Base-by-base conservation (phyloP, 2,888 invertebrate species). In the Cyclophora albipunctata region DNA sequence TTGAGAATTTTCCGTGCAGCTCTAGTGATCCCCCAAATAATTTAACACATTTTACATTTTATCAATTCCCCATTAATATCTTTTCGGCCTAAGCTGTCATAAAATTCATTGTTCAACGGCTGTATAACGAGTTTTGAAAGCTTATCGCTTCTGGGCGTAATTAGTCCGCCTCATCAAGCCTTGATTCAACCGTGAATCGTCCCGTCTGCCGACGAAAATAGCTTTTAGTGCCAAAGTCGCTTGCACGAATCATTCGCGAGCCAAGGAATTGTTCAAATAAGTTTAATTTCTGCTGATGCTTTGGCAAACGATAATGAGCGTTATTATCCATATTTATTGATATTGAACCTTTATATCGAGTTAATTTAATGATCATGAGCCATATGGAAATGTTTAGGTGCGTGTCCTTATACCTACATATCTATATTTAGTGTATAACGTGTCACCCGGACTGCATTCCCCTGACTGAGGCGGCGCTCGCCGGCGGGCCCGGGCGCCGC, bases 111-210 rank as follows among this genome's bases (percentile, higher is more conserved):
- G 33, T 43, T 34, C 43, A 43, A 33, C 43, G 41, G 45, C 45
- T 49, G 46, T 49, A 51, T 53, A 56, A 52, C 52, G 51, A 52
- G 46, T 54, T 54, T 53, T 53, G 49, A 53, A 53, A 53, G 55
- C 51, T 37, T 53, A 52, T 48, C 54, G 58, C 51, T 46, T 52
- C 52, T 47, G 52, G 54, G 49, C 51, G 55, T 58, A 57, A 62
- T 62, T 60, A 62, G 60, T 50, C 50, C 59, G 60, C 56, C 60
- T 57, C 60, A 57, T 60, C 62, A 53, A 48, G 49, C 57, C 53
- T 45, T 53, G 55, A 52, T 55, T 57, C 57, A 54, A 47, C 48
- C 56, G 56, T 52, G 52, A 55, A 46, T 46, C 52, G 43, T 44
- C 48, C 48, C 46, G 41, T 52, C 51, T 44, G 45, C 48, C 46